Conservation (phyloP, 1,140 invertebrate species). For the Camponotus vicinus region DNA sequence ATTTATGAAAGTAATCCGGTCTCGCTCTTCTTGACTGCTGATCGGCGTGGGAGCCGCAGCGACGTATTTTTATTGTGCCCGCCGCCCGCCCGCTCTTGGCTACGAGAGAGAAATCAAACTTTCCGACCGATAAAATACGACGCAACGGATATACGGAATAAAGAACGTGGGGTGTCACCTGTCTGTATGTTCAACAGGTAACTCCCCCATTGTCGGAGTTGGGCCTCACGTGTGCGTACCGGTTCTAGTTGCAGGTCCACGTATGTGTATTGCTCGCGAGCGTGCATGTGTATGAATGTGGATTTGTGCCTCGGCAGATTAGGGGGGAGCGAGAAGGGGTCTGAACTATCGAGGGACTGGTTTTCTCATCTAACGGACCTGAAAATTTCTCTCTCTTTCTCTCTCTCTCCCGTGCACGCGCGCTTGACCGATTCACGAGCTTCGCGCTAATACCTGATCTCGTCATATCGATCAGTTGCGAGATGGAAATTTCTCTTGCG, state of each 20-base stretch:
- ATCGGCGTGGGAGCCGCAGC: slow-evolving; percentile 84
- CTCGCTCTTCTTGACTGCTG: slow-evolving; percentile 77
- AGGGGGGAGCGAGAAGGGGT: slow-evolving; percentile 52
- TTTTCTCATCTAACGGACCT: slow-evolving; percentile 76
- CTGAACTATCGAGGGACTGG: slow-evolving; percentile 64
- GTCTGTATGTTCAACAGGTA: slow-evolving; percentile 84
- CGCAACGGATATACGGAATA: slow-evolving; percentile 78
- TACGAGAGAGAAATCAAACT: slow-evolving; percentile 83
- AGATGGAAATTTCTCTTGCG: slow-evolving; percentile 49
- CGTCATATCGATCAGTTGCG: slow-evolving; percentile 29
- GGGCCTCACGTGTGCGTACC: slow-evolving; percentile 54
- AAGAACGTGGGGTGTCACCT: slow-evolving; percentile 82
- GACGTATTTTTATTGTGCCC: slow-evolving; percentile 74
- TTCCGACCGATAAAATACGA: slow-evolving; percentile 81
- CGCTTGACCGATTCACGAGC: slow-evolving; percentile 65
- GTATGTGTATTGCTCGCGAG: neutral
- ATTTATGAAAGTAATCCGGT: slow-evolving; percentile 83
- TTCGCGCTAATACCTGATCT: slow-evolving; percentile 61
- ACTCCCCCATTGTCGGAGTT: slow-evolving; percentile 75
- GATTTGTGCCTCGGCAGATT: slow-evolving; percentile 59
- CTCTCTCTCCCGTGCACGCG: neutral
- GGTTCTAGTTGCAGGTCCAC: slow-evolving; percentile 29
- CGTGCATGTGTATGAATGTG: slow-evolving; percentile 13
- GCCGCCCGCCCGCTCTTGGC: slow-evolving; percentile 56
- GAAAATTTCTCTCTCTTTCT: slow-evolving; percentile 67